These are phyloP conservation scores for Rhabdophis nuchalis DNA, from an alignment of 2,797 vertebrate species.

Conservation along the genomic window DNA sequence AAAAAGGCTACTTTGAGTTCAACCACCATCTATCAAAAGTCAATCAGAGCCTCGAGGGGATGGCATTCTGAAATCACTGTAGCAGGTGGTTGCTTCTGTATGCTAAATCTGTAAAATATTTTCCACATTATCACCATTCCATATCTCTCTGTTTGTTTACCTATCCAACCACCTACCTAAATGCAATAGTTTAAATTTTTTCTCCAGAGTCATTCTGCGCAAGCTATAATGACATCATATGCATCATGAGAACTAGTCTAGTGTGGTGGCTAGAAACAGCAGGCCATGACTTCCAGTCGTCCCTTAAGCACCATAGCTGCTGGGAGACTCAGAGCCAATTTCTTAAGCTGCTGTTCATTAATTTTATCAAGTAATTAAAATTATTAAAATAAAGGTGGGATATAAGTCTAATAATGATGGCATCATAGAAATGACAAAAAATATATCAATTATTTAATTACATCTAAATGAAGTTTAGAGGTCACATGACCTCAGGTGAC, in stretches of 20 bases:
- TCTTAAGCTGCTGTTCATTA: neutral
- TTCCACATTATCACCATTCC: neutral
- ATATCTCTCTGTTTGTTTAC: neutral
- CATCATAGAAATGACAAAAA: neutral
- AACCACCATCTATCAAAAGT: neutral
- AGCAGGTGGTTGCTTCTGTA: neutral
- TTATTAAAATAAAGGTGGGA: neutral
- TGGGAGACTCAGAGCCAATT: neutral
- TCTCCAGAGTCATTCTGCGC: neutral
- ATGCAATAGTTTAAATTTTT: neutral
- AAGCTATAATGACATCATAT: neutral
- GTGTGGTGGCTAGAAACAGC: neutral
- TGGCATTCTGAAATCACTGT: neutral
- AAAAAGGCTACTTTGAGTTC: neutral
- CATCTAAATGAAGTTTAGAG: neutral
- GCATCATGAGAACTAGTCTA: neutral
- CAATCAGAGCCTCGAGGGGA: neutral
- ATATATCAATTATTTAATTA: neutral
- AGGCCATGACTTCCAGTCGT: neutral
- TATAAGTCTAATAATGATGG: neutral
- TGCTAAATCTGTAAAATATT: neutral
- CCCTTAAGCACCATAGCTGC: neutral
- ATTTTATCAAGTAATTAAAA: neutral
- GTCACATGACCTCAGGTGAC: neutral
- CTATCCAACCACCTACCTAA: neutral